These are phyloP conservation scores for Pseudochromis fuscus DNA, from an alignment of 2,797 vertebrate genomes.

Conservation along the genomic window DNA sequence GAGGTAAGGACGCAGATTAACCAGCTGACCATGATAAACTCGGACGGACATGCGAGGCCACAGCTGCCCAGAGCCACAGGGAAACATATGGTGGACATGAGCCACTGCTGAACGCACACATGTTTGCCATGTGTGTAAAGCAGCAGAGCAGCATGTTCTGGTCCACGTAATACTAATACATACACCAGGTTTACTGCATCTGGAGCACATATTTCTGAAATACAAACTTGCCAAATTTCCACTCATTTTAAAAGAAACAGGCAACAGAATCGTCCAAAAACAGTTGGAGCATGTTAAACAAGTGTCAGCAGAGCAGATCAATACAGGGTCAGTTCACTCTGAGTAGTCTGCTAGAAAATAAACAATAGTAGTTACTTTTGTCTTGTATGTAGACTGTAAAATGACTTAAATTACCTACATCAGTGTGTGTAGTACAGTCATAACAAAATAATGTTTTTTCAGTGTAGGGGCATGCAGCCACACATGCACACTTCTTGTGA, in stretches of 20 bases:
- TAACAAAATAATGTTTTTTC: conserved; percentile 2
- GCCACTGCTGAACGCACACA: conserved; percentile 41
- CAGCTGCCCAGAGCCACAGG: conserved; percentile 52
- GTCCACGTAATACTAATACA: conserved; percentile 15
- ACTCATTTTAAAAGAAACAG: neutral
- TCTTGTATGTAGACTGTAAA: neutral
- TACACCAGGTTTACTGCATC: neutral
- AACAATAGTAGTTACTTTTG: neutral
- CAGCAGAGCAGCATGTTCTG: conserved; percentile 14
- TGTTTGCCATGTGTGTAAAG: conserved; percentile 31
- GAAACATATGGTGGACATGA: conserved; percentile 63
- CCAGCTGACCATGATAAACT: conserved; percentile 47
- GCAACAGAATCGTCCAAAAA: too few species aligned
- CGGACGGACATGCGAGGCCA: conserved; percentile 40
- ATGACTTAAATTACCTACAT: neutral
- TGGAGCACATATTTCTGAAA: neutral
- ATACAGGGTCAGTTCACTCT: neutral
- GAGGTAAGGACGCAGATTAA: conserved; percentile 6
- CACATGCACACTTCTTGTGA: conserved; percentile 11
- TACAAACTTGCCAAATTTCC: neutral
- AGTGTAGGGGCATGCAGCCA: conserved; percentile 6
- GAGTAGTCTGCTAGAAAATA: too few species aligned
- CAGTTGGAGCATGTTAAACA: too few species aligned
- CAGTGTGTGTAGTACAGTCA: neutral
- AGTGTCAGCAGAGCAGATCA: neutral